Base-by-base conservation (phyloP, 1,140 invertebrate species). In the Sitobion miscanthi region DNA sequence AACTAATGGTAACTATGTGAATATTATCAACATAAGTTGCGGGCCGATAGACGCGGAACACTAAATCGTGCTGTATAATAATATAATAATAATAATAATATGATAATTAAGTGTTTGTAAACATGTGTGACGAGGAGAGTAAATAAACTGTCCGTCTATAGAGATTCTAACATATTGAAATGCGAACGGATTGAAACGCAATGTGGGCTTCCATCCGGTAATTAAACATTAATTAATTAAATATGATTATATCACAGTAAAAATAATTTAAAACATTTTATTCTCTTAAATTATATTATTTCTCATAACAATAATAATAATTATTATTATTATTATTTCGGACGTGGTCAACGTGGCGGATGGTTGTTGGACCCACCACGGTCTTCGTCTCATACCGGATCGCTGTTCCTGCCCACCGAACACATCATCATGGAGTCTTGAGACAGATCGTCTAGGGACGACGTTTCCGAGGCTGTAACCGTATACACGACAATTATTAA, bases 361-460 rank as follows among this genome's bases (percentile, higher is more conserved):
- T 30, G 62, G 25, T 42, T 85, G 35, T 93, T 42, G 8, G 47
- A 91, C 49, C 94, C 94, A 93, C 94, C 94, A 94, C 90, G 93
- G 85, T 93, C 94, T 93, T 94, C 94, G 57, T 95, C 94, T 94
- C 94, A 95, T 94, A 94, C 94, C 14, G 91, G 91, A 86, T 93
- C 93, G 17, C 94, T 93, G 85, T 95, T 94, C 14, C 94, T 94
- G 93, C 94, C 49, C 94, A 95, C 94, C 3, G 94, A 94, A 94
- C 94, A 95, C 94, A 95, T 93, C 95, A 97, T 96, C 94, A 97
- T 97, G 23, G 97, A 97, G 94, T 98, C 97, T 95, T 97, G 97
- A 17, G 97, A 97, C 25, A 97, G 95, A 95, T 98, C 97, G 95
- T 97, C 97, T 96, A 97, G 96, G 90, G 97, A 97, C 94, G 97